Base-by-base conservation (phyloP, 2,888 invertebrate genomes). In the Dasysyrphus albostriatus region DNA sequence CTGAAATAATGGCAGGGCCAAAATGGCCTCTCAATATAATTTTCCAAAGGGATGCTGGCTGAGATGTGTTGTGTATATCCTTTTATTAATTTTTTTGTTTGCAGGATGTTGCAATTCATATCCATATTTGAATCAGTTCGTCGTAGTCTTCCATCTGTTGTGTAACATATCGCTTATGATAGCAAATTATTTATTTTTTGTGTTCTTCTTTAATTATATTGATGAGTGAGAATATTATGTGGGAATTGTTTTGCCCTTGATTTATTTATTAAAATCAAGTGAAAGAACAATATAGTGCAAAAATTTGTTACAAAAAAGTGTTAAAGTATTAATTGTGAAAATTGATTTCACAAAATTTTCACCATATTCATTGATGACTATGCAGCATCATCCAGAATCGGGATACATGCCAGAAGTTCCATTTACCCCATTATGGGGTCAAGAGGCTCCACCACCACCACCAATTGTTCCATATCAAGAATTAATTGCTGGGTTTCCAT, bases 401-500 rank as follows among this genome's bases (percentile, higher is more conserved):
- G 91, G 90, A 81, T 93, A 92, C 75, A 91, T 93, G 90, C 88
- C 93, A 39, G 93, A 92, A 82, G 92, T 93, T 44, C 91, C 93
- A 16, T 93, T 92, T 88, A 92, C 92, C 76, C 93, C 93, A 16
- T 88, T 93, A 37, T 93, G 93, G 93, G 89, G 91, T 12, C 92
- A 92, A 74, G 92, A 92, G 84, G 94, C 95, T n/a, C 91, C 91
- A 9, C 94, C 95, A 16, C 94, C 94, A 5, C 94, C 95, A 67
- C 94, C 94, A 2, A 92, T 94, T 70, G 93, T 94, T 9, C 94
- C 94, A 39, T 96, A 96, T 90, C 96, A 96, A 5, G 96, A 96
- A 90, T 94, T 96, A 89, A 94, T 96, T 90, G 95, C 95, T 10
- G 94, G 94, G 24, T 96, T 96, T 91, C 96, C 95, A 72, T 95